phyloP scores from a whole-genome alignment of 2,888 invertebrate genomes.

The Drosophila mettleri region DNA sequence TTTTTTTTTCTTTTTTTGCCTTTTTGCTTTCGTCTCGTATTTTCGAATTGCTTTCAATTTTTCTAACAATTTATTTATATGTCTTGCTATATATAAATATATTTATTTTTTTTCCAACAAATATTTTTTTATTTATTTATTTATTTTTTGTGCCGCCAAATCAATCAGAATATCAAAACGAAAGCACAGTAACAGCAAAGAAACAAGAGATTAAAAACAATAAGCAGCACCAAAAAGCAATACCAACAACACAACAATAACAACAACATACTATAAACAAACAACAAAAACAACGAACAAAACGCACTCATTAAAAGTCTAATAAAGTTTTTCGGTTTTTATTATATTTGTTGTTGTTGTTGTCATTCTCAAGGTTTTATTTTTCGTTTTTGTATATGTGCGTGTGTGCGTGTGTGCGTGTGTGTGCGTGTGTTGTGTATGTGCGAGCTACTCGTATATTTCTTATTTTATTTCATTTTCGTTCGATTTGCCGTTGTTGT shows the following conservation, averaged over 20 bases:
- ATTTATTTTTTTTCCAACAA: neutral
- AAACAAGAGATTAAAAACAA: constrained; percentile 32
- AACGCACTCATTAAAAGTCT: constrained; percentile 66
- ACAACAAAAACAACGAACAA: constrained; percentile 36
- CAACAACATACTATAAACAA: constrained; percentile 16
- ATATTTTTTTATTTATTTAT: constrained; percentile 23
- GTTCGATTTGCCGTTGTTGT: constrained; percentile 54
- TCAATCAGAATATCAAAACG: constrained; percentile 39
- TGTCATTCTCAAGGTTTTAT: constrained; percentile 59
- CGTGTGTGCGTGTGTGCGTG: constrained; percentile 21
- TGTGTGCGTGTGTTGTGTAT: constrained; percentile 17
- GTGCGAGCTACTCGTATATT: constrained; percentile 37
- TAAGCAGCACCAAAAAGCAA: constrained; percentile 14
- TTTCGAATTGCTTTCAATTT: constrained; percentile 38
- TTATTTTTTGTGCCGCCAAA: constrained; percentile 43
- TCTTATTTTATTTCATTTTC: constrained; percentile 58
- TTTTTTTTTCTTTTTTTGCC: constrained; percentile 39
- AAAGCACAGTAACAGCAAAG: constrained; percentile 17
- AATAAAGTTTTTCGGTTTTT: constrained; percentile 55
- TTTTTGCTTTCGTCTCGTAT: constrained; percentile 39
- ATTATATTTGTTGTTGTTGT: constrained; percentile 35
- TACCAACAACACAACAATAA: constrained; percentile 24
- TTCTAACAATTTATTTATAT: constrained; percentile 22
- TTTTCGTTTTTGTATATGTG: constrained; percentile 48
- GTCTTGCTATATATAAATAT: neutral